Conservation (phyloP, 1,140 invertebrate genomes). For the Rhopalosiphum padi region DNA sequence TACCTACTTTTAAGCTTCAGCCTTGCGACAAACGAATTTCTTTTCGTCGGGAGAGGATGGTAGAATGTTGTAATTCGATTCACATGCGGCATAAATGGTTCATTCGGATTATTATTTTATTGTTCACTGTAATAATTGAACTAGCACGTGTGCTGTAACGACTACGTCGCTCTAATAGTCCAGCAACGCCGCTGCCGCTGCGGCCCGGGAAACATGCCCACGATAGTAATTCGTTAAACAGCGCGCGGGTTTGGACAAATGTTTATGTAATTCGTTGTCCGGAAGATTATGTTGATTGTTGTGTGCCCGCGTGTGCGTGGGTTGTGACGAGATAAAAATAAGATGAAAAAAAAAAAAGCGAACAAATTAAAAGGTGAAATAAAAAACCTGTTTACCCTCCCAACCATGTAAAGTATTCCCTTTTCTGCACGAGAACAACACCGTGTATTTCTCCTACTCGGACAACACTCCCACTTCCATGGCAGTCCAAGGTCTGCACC, state of each 20-base stretch:
- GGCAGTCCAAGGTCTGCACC: neutral
- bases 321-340: constrained; percentile 19
- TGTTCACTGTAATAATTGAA: neutral
- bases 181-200: neutral
- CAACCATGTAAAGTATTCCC: neutral
- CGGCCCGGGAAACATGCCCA: neutral
- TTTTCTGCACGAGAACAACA: neutral
- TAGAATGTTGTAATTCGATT: constrained; percentile 27
- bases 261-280: constrained; percentile 11
- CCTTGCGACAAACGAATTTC: constrained; percentile 9
- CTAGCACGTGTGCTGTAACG: neutral
- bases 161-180: neutral
- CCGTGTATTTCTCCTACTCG: constrained; percentile 16
- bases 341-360: neutral
- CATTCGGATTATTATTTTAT: neutral
- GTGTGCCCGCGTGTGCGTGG: neutral
- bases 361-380: neutral
- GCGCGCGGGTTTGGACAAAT: constrained; percentile 25
- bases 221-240: neutral
- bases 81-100: neutral
- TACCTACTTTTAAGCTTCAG: neutral
- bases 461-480: neutral
- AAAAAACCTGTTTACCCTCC: constrained; percentile 35
- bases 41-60: neutral
- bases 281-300: constrained; percentile 10